These are phyloP conservation scores for Ataeniobius toweri DNA, from an alignment of 2,797 vertebrate genomes.

Conservation along the genomic window DNA sequence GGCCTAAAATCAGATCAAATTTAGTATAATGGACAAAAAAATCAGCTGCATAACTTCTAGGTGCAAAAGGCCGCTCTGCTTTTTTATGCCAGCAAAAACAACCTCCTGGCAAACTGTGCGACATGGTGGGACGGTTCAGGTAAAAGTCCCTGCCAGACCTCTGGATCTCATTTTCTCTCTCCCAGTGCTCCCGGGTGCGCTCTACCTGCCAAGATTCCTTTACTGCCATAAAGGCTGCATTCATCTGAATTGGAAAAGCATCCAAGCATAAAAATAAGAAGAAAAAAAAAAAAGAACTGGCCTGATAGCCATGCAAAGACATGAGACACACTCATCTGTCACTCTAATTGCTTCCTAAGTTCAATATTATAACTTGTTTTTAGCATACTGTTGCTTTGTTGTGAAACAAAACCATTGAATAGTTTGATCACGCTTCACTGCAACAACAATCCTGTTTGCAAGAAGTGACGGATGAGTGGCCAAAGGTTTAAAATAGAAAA, in stretches of 20 bases:
- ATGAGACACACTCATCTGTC: conserved; percentile 59
- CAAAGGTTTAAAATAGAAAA: conserved; percentile 65
- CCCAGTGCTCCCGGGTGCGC: conserved; percentile 64
- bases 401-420: conserved; percentile 54
- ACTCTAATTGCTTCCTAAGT: conserved; percentile 39
- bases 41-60: conserved; percentile 33
- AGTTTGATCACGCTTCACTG: conserved; percentile 14
- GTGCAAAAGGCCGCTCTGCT: conserved; percentile 20
- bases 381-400: conserved; percentile 64
- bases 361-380: conserved; percentile 33
- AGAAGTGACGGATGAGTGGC: conserved; percentile 58
- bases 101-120: conserved; percentile 66
- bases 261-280: conserved; percentile 44
- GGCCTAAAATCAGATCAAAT: no score
- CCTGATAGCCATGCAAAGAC: conserved; percentile 66
- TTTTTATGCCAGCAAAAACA: conserved; percentile 71
- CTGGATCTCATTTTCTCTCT: conserved; percentile 82
- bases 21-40: conserved; percentile 35
- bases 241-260: conserved; percentile 79
- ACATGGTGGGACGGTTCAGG: conserved; percentile 72
- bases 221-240: conserved; percentile 78
- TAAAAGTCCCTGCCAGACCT: conserved; percentile 74
- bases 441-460: conserved; percentile 56
- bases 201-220: conserved; percentile 78
- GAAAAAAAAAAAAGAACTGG: conserved; percentile 27